Conservation (phyloP, 2,888 invertebrate species). For the Tenthredo notha region DNA sequence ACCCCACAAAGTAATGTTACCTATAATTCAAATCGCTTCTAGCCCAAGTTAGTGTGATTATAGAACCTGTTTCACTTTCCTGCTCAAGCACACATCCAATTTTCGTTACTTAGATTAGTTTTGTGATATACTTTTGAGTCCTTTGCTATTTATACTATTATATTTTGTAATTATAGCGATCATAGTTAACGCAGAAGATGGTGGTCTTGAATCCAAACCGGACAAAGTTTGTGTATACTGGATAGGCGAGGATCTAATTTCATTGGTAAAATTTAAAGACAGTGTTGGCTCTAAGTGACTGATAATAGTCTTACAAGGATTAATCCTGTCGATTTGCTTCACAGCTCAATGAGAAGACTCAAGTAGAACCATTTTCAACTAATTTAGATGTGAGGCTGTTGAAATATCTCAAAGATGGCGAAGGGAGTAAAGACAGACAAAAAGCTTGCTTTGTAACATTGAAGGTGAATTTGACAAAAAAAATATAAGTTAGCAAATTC, state of each 20-base stretch:
- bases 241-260: constrained; percentile 71
- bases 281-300: background rate
- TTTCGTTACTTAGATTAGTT: background rate
- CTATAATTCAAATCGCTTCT: background rate
- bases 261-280: constrained; percentile 60
- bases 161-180: constrained; percentile 61
- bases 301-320: background rate
- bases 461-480: constrained; percentile 12
- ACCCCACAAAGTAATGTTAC: background rate
- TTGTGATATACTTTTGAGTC: background rate
- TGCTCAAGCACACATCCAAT: background rate
- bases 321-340: constrained; percentile 9
- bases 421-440: background rate
- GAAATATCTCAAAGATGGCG: constrained; percentile 43
- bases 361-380: constrained; percentile 66
- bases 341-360: constrained; percentile 66
- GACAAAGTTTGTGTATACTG: constrained; percentile 71
- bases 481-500: background rate
- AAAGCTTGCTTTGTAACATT: constrained; percentile 32
- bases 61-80: background rate
- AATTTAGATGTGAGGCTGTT: constrained; percentile 62
- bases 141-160: no score
- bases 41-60: background rate
- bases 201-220: constrained; percentile 64
- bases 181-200: constrained; percentile 69